Percentiles rank a stretch among this genome's conserved stretches.
phyloP scores from a whole-genome alignment of 2,888 invertebrate genomes.

The Hirtodrosophila trivittata region DNA sequence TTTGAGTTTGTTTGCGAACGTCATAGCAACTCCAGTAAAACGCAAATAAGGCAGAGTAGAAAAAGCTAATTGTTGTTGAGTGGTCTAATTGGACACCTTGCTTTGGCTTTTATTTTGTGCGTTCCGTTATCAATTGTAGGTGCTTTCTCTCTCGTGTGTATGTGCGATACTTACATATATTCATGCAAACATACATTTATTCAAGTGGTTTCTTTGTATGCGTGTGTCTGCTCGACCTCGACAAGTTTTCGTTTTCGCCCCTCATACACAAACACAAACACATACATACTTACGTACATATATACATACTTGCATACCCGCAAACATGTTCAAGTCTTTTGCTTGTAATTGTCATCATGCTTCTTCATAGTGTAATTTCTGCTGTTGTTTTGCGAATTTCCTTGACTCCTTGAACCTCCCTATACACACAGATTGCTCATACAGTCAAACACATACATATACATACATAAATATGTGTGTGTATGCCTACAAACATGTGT shows the following conservation, averaged over 20 bases:
- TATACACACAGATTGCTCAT: conserved; percentile 8
- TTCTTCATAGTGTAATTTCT: conserved; percentile 53
- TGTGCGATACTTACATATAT: conserved; percentile 4
- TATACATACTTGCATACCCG: not conserved
- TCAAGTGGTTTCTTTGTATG: conserved; percentile 27
- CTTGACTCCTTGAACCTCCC: conserved; percentile 67
- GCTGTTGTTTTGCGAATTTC: conserved; percentile 58
- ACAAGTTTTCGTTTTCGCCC: conserved; percentile 60
- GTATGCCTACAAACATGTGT: too few relatives aligned
- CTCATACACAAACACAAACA: conserved; percentile 18
- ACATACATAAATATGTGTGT: not conserved
- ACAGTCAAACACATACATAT: conserved; percentile 1
- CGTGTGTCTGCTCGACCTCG: conserved; percentile 65
- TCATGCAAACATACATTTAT: conserved; percentile 12
- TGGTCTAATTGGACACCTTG: conserved; percentile 74
- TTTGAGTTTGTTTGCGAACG: conserved; percentile 54
- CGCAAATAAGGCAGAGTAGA: conserved; percentile 61
- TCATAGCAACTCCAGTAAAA: conserved; percentile 76
- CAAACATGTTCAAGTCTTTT: conserved; percentile 13
- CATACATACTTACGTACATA: conserved; percentile 15
- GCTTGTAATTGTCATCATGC: conserved; percentile 57
- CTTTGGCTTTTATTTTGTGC: conserved; percentile 41
- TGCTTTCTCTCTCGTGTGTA: conserved; percentile 44
- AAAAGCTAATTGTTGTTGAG: conserved; percentile 70
- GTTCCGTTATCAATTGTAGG: conserved; percentile 64